Evolutionary conservation across 1,140 invertebrate genomes (phyloP).

Genomic region (Megalonaias nervosa): DNA sequence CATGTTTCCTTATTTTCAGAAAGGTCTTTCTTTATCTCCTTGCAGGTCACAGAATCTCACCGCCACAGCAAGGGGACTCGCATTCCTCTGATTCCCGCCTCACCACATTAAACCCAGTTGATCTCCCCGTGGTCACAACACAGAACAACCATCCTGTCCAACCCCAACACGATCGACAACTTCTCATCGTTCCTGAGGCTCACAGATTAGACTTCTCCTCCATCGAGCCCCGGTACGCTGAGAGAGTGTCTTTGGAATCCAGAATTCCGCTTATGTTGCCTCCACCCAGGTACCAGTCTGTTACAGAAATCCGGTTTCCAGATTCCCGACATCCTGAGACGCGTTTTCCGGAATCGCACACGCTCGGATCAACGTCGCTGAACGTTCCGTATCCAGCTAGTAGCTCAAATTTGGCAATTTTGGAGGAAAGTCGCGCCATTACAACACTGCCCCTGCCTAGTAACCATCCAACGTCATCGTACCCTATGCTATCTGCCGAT

Average conservation of each 20-base stretch:
- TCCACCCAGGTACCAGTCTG: conserved; percentile 25
- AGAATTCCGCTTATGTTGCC: conserved; percentile 45
- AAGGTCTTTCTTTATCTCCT: background rate
- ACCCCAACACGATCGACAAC: conserved; percentile 34
- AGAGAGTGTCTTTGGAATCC: conserved; percentile 31
- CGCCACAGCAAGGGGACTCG: conserved; percentile 20
- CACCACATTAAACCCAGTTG: conserved; percentile 14
- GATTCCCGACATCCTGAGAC: conserved; percentile 52
- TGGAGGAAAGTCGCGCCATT: conserved; percentile 60
- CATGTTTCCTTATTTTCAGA: background rate
- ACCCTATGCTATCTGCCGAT: conserved; percentile 52
- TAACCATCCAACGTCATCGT: conserved; percentile 34
- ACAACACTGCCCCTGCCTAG: conserved; percentile 41
- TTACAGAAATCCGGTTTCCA: conserved; percentile 40
- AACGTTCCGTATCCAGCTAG: conserved; percentile 43
- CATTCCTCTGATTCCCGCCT: conserved; percentile 11
- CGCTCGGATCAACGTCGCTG: conserved; percentile 31
- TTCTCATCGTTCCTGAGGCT: conserved; percentile 48
- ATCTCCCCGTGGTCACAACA: conserved; percentile 24
- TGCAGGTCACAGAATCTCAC: conserved; percentile 27
- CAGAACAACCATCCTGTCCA: background rate
- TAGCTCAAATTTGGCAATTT: conserved; percentile 55
- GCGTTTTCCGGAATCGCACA: conserved; percentile 35
- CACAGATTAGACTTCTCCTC: conserved; percentile 48
- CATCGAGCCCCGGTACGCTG: conserved; percentile 42